phyloP scores from a whole-genome alignment of 2,888 invertebrate genomes.

The Chironomus riparius region DNA sequence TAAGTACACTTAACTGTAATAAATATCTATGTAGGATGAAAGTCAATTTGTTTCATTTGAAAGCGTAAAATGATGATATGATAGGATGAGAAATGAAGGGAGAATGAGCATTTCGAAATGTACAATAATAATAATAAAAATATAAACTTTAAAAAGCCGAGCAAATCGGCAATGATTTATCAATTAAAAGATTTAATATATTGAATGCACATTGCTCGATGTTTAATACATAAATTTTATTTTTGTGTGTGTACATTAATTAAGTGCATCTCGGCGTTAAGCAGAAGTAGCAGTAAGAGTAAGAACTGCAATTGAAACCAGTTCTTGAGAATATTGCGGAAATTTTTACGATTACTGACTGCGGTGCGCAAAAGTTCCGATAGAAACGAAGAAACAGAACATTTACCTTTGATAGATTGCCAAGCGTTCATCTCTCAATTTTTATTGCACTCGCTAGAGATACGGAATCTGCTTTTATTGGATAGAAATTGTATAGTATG shows the following conservation, averaged over 20 bases:
- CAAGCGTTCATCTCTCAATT: background rate
- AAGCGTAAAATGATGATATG: background rate
- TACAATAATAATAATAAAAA: too few relatives aligned
- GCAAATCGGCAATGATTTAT: constrained; percentile 4
- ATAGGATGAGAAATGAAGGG: background rate
- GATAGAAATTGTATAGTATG: background rate
- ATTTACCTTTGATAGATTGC: constrained; percentile 18
- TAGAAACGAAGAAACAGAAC: background rate
- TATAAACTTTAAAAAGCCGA: background rate
- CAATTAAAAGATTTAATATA: constrained; percentile 11
- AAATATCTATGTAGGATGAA: background rate
- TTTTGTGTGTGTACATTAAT: background rate
- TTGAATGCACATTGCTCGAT: background rate
- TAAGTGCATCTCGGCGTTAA: background rate
- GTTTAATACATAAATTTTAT: background rate
- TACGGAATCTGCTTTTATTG: background rate
- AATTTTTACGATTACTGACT: background rate
- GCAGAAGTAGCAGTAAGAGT: too few relatives aligned
- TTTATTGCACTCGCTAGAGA: background rate
- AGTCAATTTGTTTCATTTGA: background rate
- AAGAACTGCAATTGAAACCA: background rate
- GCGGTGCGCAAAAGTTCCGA: background rate
- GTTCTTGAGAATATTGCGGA: constrained; percentile 12
- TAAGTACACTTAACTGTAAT: too few relatives aligned
- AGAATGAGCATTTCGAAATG: background rate